Evolutionary conservation across 2,888 invertebrate genomes (phyloP).

Genomic region (Tineola bisselliella): DNA sequence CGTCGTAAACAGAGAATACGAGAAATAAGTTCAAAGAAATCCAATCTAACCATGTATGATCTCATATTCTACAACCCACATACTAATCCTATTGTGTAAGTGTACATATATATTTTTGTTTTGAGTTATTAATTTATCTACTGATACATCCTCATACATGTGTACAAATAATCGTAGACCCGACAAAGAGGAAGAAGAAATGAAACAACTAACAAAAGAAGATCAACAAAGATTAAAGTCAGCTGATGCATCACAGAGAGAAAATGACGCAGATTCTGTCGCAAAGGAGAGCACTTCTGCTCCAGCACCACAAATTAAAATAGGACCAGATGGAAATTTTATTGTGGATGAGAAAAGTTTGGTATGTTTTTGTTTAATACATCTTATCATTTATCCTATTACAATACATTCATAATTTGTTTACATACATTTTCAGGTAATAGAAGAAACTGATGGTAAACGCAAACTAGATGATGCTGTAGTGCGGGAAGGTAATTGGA

Average conservation of each 20-base stretch:
- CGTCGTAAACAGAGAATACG: conserved; percentile 28
- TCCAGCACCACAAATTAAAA: conserved; percentile 85
- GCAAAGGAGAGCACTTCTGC: conserved; percentile 38
- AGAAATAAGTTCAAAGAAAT: conserved; percentile 46
- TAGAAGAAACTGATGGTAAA: conserved; percentile 74
- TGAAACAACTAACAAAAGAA: conserved; percentile 23
- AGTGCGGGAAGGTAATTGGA: conserved; percentile 71
- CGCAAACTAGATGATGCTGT: conserved; percentile 73
- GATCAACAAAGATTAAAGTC: conserved; percentile 23
- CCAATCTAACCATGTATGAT: conserved; percentile 87
- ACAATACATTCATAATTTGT: too few relatives aligned
- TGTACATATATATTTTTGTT: conserved; percentile 17
- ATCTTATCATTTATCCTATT: conserved; percentile 12
- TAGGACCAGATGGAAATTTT: conserved; percentile 86
- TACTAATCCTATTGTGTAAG: conserved; percentile 78
- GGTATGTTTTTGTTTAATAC: conserved; percentile 37
- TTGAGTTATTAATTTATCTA: too few relatives aligned
- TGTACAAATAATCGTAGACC: conserved; percentile 27
- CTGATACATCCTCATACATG: background rate
- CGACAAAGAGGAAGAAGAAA: conserved; percentile 44
- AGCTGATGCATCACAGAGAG: conserved; percentile 30
- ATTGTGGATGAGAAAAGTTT: conserved; percentile 87
- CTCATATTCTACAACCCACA: conserved; percentile 91
- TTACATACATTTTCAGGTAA: conserved; percentile 47
- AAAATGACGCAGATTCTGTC: conserved; percentile 21